Conservation (phyloP, 2,888 invertebrate genomes). For the Agrenia bidenticulata region DNA sequence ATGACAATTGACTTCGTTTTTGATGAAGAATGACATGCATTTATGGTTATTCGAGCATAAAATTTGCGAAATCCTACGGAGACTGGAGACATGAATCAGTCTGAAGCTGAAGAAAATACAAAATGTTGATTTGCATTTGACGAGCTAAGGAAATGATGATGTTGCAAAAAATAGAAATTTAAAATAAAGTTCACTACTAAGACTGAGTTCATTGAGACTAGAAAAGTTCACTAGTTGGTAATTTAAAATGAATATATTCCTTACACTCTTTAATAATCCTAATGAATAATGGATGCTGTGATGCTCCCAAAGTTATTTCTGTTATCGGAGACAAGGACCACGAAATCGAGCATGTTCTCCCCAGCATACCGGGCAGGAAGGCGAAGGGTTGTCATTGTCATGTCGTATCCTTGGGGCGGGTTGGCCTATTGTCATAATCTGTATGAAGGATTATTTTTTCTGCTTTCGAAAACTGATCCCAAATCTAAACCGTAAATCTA, state of each 20-base stretch:
- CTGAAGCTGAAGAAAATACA: too few relatives aligned
- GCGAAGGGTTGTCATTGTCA: not conserved
- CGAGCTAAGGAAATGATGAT: too few relatives aligned
- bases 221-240: too few relatives aligned
- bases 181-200: too few relatives aligned
- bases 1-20: conserved; percentile 8
- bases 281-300: conserved; percentile 16
- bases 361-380: not conserved
- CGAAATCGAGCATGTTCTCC: not conserved
- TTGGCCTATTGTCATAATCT: not conserved
- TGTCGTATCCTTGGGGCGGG: too few relatives aligned
- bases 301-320: not conserved
- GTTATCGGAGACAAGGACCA: not conserved
- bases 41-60: not conserved
- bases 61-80: too few relatives aligned
- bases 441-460: not conserved
- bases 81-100: too few relatives aligned
- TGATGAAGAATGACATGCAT: conserved; percentile 13
- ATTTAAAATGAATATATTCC: too few relatives aligned
- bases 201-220: conserved; percentile 12
- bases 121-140: too few relatives aligned
- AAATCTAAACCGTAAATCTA: not conserved
- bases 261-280: too few relatives aligned
- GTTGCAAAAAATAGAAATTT: too few relatives aligned
- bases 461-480: not conserved